Base-by-base conservation (phyloP, 2,113 vertebrate species). In the Raja brachyura region DNA sequence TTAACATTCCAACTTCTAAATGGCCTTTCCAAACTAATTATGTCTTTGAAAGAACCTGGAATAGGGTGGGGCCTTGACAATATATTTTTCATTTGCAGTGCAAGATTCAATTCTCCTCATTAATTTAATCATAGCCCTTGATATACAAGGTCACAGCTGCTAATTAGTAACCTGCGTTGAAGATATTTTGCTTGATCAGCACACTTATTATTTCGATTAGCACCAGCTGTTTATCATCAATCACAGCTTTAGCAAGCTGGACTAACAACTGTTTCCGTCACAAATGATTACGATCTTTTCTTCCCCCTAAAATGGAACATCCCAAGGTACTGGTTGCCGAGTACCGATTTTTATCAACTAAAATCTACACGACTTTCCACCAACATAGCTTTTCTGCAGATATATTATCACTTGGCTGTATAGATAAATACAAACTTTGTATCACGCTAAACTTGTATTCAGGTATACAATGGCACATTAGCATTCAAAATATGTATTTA, bases 161-260 rank as follows among this genome's bases (percentile, higher is more conserved):
- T 92, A 92, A 92, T 92, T 92, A 92, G 33, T 54, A 92, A 73
- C 66, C 68, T 92, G 66, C 66, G 9, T 73, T 73, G 90, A 92
- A 92, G 90, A 92, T 92, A 92, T 92, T 92, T 92, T 73, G 90
- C 90, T 92, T 92, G 90, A 92, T 92, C 73, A 48, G 90, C 68
- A 70, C 83, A 88, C 83, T 88, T 88, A 88, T 88, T 88, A 88
- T 66, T 88, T 88, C 83, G 83, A 88, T 88, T 88, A 88, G 83
- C 90, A 92, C 90, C 90, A 92, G 90, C 90, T 92, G 90, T 92
- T 92, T 92, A 92, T 92, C 90, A 92, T 92, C 90, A 92, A 92
- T 92, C 90, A 92, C 20, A 92, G 90, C 33, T 54, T 68, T 25
- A 73, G 68, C 66, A 92, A 70, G 90, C 63, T 92, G 66, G 66